Base-by-base conservation (phyloP, 2,888 invertebrate genomes). In the Cactoblastis cactorum region DNA sequence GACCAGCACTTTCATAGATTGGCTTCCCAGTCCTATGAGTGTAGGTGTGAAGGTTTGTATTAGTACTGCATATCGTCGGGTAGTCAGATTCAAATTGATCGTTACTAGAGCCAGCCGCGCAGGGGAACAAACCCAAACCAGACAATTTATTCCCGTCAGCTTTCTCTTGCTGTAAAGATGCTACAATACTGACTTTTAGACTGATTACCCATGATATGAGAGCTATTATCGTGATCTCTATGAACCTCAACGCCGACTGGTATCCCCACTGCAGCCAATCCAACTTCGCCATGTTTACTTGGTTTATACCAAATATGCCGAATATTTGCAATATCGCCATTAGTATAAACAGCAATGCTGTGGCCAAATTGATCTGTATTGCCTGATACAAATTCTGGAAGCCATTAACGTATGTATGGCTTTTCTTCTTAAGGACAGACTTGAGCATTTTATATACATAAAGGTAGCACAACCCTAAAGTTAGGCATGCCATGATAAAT, bases 221-320 rank as follows among this genome's bases (percentile, higher is more conserved):
- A 3, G 95, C 94, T 63, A 97, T 95, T 68, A 97, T 95, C n/a
- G 94, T 93, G 41, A 97, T 93, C 82, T 98, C 98, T 49, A 97
- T 92, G 4, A 97, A 90, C 19, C 97, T 92, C 48, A 97, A 92
- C 0, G 95, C 94, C 69, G 96, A 94, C 72, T 97, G 96, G 84
- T 96, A 97, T 15, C 95, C 95, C 96, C 97, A 97, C 90, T 97
- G 95, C 2, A 97, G 91, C 98, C 98, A 98, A 55, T 94, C 94
- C 64, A 94, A 93, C 64, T 94, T 93, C 0, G 91, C 91, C 83
- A 92, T 91, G 51, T 85, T 90, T 15, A 91, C 91, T 64, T 88
- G 88, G 57, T 85, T 87, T 47, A 90, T 87, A 4, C 86, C 86
- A 50, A 90, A 80, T 46, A 90, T 89, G 1, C 95, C 96, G 74